Percentiles rank a stretch among this genome's conserved stretches.
Conservation (phyloP, 1,140 invertebrate genomes). For the Ooceraea biroi region DNA sequence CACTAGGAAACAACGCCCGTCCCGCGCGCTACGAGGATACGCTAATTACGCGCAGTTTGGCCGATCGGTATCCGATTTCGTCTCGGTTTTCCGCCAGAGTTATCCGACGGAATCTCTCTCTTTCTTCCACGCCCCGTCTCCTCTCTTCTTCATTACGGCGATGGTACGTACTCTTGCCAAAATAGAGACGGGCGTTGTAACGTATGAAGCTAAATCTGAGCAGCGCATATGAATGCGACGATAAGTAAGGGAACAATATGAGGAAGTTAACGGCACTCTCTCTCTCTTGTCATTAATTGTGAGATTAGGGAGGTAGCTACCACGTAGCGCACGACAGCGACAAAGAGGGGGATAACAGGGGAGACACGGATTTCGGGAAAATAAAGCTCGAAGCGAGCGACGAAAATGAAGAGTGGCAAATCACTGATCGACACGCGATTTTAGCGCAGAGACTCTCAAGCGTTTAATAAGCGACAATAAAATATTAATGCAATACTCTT, state of each 20-base stretch:
- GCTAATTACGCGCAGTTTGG: slow-evolving; percentile 70
- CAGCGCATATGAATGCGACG: background rate
- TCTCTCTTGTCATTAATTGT: background rate
- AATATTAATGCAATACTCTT: background rate
- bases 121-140: slow-evolving; percentile 18
- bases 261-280: background rate
- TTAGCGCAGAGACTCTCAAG: background rate
- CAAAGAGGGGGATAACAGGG: background rate
- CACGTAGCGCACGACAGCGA: background rate
- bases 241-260: background rate
- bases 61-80: slow-evolving; percentile 68
- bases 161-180: background rate
- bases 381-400: background rate
- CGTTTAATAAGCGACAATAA: slow-evolving; percentile 24
- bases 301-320: background rate
- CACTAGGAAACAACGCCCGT: slow-evolving; percentile 66
- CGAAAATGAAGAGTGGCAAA: too few species aligned
- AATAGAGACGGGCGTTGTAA: background rate
- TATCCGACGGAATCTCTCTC: slow-evolving; percentile 48
- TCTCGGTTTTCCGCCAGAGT: slow-evolving; percentile 54
- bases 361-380: background rate
- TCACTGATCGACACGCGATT: background rate
- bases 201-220: slow-evolving; percentile 1
- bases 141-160: slow-evolving; percentile 40
- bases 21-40: slow-evolving; percentile 53